A percentile compares a stretch with the other conserved stretches of the same genome.
Conservation (phyloP, 1,140 invertebrate species). For the Tribolium castaneum region DNA sequence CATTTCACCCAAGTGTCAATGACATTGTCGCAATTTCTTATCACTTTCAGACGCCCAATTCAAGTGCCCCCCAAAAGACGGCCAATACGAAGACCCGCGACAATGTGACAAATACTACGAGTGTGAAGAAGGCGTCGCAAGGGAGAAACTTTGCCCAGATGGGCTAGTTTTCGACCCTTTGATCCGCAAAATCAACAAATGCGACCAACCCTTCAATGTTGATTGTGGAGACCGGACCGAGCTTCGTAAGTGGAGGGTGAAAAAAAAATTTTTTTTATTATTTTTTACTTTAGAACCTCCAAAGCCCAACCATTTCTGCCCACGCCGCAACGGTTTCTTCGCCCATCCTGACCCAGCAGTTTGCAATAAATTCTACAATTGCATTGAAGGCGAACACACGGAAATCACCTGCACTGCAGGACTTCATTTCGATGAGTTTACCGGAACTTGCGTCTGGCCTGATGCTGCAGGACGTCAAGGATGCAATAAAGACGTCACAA, state of each 20-base stretch:
- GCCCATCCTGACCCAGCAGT: slow-evolving; percentile 83
- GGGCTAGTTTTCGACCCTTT: slow-evolving; percentile 87
- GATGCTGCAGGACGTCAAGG: slow-evolving; percentile 81
- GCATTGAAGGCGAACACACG: slow-evolving; percentile 84
- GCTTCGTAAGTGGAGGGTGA: slow-evolving; percentile 78
- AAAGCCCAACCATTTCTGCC: slow-evolving; percentile 78
- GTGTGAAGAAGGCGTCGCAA: slow-evolving; percentile 78
- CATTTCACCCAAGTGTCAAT: neutral
- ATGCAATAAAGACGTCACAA: slow-evolving; percentile 66
- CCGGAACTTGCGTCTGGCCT: slow-evolving; percentile 89
- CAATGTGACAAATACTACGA: slow-evolving; percentile 91
- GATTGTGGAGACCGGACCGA: slow-evolving; percentile 87
- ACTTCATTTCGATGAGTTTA: slow-evolving; percentile 88
- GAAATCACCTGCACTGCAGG: slow-evolving; percentile 87
- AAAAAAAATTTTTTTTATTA: neutral
- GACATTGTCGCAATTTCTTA: neutral
- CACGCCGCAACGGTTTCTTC: slow-evolving; percentile 88
- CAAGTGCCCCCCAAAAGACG: slow-evolving; percentile 81
- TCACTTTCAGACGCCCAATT: slow-evolving; percentile 73
- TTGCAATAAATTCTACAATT: slow-evolving; percentile 90
- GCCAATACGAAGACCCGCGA: slow-evolving; percentile 80
- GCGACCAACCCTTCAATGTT: slow-evolving; percentile 90
- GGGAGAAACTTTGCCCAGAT: slow-evolving; percentile 84
- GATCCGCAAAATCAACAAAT: slow-evolving; percentile 88
- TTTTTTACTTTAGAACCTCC: slow-evolving; percentile 74